These are phyloP conservation scores for Lepas anatifera DNA, from an alignment of 2,888 invertebrate species.

Conservation along the genomic window DNA sequence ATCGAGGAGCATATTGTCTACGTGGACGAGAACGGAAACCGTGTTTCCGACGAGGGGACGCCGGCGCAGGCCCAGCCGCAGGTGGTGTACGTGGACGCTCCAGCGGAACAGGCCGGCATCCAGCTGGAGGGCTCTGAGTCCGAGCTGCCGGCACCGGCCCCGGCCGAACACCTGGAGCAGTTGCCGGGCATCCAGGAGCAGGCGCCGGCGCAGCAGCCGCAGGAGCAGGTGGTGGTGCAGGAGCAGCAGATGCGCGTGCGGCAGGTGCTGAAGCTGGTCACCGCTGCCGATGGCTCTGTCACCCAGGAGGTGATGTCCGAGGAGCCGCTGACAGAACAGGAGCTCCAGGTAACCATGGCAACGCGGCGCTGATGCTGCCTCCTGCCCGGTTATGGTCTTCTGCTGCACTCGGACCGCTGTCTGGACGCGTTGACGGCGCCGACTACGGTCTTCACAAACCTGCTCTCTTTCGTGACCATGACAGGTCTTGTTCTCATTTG, in stretches of 20 bases:
- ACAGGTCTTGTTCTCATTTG: too few relatives aligned
- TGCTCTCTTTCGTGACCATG: too few relatives aligned
- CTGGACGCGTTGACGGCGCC: too few relatives aligned
- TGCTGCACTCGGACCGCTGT: too few relatives aligned
- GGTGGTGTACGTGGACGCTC: not conserved
- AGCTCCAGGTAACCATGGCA: not conserved
- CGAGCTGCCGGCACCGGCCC: not conserved
- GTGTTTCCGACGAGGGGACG: too few relatives aligned
- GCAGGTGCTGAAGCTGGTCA: not conserved
- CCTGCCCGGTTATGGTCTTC: not conserved
- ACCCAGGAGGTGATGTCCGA: not conserved
- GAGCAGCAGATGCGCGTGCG: not conserved
- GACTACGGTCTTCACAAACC: too few relatives aligned
- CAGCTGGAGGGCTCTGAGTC: conserved; percentile 11
- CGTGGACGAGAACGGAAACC: too few relatives aligned
- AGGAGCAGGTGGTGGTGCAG: not conserved
- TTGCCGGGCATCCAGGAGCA: not conserved
- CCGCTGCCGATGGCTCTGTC: not conserved
- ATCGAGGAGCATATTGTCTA: not conserved
- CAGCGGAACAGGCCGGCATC: not conserved
- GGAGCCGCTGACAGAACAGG: not conserved
- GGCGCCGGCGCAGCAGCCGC: not conserved
- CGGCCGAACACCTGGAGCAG: not conserved
- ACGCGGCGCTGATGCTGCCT: too few relatives aligned
- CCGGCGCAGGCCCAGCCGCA: too few relatives aligned